Base-by-base conservation (phyloP, 2,888 invertebrate species). In the Celastrina argiolus region DNA sequence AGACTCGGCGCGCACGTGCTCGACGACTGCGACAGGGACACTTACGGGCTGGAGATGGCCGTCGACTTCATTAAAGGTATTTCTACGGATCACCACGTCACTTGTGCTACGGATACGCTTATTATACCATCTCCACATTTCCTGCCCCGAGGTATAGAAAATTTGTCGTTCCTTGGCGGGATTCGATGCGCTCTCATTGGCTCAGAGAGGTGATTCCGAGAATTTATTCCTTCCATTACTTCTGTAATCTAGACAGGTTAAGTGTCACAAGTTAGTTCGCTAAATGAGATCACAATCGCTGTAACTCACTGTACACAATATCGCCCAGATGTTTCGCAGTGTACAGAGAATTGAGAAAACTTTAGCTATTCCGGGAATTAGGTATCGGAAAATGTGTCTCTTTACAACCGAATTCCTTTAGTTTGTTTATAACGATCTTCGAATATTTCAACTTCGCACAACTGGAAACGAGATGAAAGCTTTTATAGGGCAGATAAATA, bases 11-110 rank as follows among this genome's bases (percentile, higher is more conserved):
- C 96, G 0, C 95, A 96, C 77, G 95, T 97, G 70, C 93, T 97
- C 61, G 97, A 97, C 81, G 97, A 97, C 87, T 97, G 97, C 83
- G 97, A 97, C 87, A 95, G 96, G 85, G 97, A 97, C 82, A 97
- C 97, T 6, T 97, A 97, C 78, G 97, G 97, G 0, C 92, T 97
- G 65, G 97, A 97, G 84, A 97, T 97, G 94, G 96, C 97, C 1
- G 96, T 97, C 58, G 97, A 97, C 84, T 97, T 97, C 82, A 97
- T 97, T 73, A 96, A 97, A 93, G 97, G 97, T 97, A 51, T 4
- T 3, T n/a, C n/a, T n/a, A n/a, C n/a, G n/a, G n/a, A n/a, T n/a
- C n/a, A n/a, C n/a, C n/a, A n/a, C n/a, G n/a, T n/a, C n/a, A n/a
- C n/a, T n/a, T n/a, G n/a, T n/a, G n/a, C n/a, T n/a, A n/a, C n/a